phyloP scores from a whole-genome alignment of 2,888 invertebrate genomes.

The Phyto melanocephala region DNA sequence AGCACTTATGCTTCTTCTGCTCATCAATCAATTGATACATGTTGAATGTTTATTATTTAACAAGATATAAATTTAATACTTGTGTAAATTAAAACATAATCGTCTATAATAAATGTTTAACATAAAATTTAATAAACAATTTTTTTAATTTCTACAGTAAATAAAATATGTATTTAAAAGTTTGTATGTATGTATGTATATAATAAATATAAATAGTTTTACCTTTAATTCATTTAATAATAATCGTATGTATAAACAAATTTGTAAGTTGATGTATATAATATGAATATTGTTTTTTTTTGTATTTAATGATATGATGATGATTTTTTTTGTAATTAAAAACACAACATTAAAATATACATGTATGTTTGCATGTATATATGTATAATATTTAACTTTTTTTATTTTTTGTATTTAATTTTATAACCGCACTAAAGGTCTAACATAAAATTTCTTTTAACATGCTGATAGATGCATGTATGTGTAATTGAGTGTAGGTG shows the following conservation, averaged over 20 bases:
- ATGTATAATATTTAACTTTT: slow-evolving; percentile 17
- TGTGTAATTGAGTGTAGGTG: neutral
- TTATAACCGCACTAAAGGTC: slow-evolving; percentile 9
- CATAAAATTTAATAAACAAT: neutral
- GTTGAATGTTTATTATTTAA: neutral
- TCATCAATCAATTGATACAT: neutral
- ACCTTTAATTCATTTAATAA: neutral
- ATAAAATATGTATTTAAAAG: neutral
- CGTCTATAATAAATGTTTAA: neutral
- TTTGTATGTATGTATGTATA: neutral
- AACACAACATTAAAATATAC: slow-evolving; percentile 31
- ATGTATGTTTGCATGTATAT: neutral
- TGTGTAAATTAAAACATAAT: neutral
- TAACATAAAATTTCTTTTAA: neutral
- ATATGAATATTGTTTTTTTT: slow-evolving; percentile 1
- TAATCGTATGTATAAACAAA: slow-evolving; percentile 7
- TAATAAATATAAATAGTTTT: neutral
- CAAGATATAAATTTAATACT: neutral
- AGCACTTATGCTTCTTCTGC: no score
- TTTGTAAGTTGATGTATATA: neutral
- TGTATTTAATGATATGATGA: slow-evolving; percentile 47
- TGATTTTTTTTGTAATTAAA: slow-evolving; percentile 39
- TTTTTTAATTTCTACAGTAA: neutral
- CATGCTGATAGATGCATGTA: neutral
- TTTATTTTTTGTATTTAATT: slow-evolving; percentile 12